Base-by-base conservation (phyloP, 2,888 invertebrate genomes). In the Spilarctia lutea region DNA sequence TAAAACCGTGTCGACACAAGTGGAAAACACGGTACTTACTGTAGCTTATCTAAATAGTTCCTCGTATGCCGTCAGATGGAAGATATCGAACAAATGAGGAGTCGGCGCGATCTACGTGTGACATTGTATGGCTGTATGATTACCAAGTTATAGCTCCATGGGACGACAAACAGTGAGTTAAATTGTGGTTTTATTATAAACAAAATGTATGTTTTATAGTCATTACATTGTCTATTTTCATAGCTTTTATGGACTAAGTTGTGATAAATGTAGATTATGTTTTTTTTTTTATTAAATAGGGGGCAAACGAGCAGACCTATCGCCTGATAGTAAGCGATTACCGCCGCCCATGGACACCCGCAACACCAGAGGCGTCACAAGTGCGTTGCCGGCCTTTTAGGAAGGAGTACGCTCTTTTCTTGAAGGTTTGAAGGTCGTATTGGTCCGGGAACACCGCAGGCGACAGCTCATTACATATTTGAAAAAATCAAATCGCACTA, bases 21-120 rank as follows among this genome's bases (percentile, higher is more conserved):
- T 85, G 84, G 83, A 79, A 72, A 82, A 70, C 71, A 27, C 72
- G 74, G 48, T 72, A 75, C n/a, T 39, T 67, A 79, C 76, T 77
- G 65, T 72, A 75, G 73, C 83, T 89, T 88, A 89, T 89, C 89
- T 89, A 83, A 86, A 88, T 80, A 83, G 84, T 88, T 88, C 88
- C 80, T 72, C 74, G 83, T 71, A 75, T 73, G 71, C 73, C 68
- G 39, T 65, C 18, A 71, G 83, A 84, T 83, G 67, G 13, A 3
- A 68, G 83, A 83, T 84, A 84, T 11, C n/a, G 20, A 71, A 27
- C 79, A 84, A 84, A 84, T 84, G 84, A 84, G 80, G n/a, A 74
- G 69, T 18, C 65, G 8, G 27, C 65, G 73, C 2, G 56, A 76
- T 75, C 65, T 73, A 77, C 74, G 70, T 80, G 79, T 78, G 75